Conservation (phyloP, 2,888 invertebrate genomes). For the Heteromyza rotundicornis region DNA sequence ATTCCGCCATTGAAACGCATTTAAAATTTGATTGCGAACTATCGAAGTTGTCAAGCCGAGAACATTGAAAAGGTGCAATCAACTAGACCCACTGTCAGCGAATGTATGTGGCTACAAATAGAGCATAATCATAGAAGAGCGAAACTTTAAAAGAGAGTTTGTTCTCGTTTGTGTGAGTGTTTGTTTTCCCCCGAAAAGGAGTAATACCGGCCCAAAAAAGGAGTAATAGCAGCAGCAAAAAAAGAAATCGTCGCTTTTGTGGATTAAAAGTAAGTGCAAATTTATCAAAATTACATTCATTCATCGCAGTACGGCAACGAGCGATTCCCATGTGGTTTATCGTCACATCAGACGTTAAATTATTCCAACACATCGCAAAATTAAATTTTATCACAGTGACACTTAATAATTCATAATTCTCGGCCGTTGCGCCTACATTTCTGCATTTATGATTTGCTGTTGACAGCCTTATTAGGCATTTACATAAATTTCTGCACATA, state of each 20-base stretch:
- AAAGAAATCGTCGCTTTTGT: not conserved
- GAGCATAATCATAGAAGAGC: not conserved
- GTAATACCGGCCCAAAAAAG: not conserved
- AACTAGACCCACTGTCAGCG: not conserved
- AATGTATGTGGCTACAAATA: not conserved
- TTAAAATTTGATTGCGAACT: too few species aligned
- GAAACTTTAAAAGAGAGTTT: not conserved
- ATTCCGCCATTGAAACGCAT: too few species aligned
- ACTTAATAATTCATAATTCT: constrained; percentile 15
- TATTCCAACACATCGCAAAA: constrained; percentile 29
- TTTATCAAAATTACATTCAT: too few species aligned
- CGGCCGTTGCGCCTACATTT: constrained; percentile 18
- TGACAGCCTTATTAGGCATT: constrained; percentile 55
- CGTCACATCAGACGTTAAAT: too few species aligned
- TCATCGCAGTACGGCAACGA: constrained; percentile 37
- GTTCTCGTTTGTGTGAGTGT: too few species aligned
- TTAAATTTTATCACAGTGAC: constrained; percentile 36
- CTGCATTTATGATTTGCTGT: constrained; percentile 27
- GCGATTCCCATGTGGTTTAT: constrained; percentile 37
- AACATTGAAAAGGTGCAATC: constrained; percentile 5
- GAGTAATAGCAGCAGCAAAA: not conserved
- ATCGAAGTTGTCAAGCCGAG: too few species aligned
- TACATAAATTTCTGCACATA: constrained; percentile 42
- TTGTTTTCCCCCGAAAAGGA: too few species aligned
- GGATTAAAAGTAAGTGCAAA: constrained; percentile 1